A percentile compares a stretch with the other conserved stretches of the same genome.
These are phyloP conservation scores for Pygocentrus nattereri DNA, from an alignment of 2,797 vertebrate species.

Conservation along the genomic window DNA sequence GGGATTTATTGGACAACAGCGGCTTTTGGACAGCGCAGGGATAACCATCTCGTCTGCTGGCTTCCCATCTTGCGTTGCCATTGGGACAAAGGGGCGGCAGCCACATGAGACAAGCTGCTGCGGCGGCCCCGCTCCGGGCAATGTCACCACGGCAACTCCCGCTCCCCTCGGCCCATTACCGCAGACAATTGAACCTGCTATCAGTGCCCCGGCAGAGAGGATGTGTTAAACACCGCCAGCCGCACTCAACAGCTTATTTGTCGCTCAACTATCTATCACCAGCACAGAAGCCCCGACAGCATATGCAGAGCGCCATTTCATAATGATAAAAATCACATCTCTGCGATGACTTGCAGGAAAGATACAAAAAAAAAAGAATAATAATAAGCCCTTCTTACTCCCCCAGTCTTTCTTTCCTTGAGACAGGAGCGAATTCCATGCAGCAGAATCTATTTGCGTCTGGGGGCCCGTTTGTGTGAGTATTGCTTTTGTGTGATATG, in stretches of 20 bases:
- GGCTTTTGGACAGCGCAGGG: conserved; percentile 59
- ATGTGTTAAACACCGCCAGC: conserved; percentile 64
- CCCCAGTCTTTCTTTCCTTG: conserved; percentile 42
- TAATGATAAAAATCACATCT: conserved; percentile 62
- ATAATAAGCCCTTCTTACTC: conserved; percentile 35
- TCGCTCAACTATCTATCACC: conserved; percentile 53
- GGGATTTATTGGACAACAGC: conserved; percentile 64
- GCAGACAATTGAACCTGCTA: conserved; percentile 55
- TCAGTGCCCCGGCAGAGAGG: conserved; percentile 53
- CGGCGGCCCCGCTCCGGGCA: conserved; percentile 45
- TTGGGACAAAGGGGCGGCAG: conserved; percentile 44
- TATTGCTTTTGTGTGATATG: conserved; percentile 71
- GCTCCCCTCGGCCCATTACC: conserved; percentile 52
- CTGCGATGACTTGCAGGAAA: conserved; percentile 54
- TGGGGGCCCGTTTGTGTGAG: conserved; percentile 49
- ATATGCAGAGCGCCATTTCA: conserved; percentile 64
- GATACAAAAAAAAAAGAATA: conserved; percentile 58
- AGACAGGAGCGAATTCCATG: conserved; percentile 60
- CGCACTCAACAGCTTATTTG: conserved; percentile 56
- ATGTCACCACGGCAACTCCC: conserved; percentile 52
- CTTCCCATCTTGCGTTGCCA: conserved; percentile 42
- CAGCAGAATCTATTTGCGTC: conserved; percentile 67
- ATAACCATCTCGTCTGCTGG: conserved; percentile 55
- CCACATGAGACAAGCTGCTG: conserved; percentile 38
- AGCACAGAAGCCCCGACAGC: conserved; percentile 38